A percentile compares a stretch with the other conserved stretches of the same genome.
Evolutionary conservation across 1,140 invertebrate species (phyloP).

Genomic region (Neodiprion lecontei): DNA sequence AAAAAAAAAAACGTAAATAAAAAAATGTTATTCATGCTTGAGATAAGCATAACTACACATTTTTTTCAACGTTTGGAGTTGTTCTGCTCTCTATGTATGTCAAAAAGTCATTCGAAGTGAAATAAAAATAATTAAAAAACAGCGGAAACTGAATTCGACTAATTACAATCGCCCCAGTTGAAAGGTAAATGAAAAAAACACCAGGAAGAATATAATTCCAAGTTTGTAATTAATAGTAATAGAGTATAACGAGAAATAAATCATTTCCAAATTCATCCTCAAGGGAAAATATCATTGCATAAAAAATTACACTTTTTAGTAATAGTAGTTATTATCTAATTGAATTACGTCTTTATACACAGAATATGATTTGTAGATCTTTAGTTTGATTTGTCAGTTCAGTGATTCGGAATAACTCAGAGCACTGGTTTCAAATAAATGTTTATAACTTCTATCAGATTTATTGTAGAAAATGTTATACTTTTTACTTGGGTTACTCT

Average conservation of each 20-base stretch:
- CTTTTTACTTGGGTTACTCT: no score
- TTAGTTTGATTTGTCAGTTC: no score
- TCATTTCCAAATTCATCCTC: not conserved
- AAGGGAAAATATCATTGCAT: not conserved
- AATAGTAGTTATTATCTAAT: not conserved
- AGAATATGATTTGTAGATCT: no score
- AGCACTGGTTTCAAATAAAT: no score
- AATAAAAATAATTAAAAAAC: conserved; percentile 8
- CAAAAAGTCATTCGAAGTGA: conserved; percentile 17
- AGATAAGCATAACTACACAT: conserved; percentile 15
- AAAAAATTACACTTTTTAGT: not conserved
- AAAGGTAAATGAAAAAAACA: no score
- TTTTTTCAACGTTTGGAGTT: conserved; percentile 17
- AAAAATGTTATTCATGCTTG: not conserved
- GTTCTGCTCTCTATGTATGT: conserved; percentile 17
- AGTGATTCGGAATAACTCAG: no score
- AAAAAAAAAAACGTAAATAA: not conserved
- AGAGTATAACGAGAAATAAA: no score
- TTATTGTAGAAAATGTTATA: no score
- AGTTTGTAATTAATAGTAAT: no score
- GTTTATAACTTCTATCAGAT: no score
- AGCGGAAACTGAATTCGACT: not conserved
- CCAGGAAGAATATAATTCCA: no score
- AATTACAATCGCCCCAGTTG: not conserved
- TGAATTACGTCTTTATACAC: no score